phyloP scores from a whole-genome alignment of 2,797 vertebrate genomes.

The Pelobates cultripes region DNA sequence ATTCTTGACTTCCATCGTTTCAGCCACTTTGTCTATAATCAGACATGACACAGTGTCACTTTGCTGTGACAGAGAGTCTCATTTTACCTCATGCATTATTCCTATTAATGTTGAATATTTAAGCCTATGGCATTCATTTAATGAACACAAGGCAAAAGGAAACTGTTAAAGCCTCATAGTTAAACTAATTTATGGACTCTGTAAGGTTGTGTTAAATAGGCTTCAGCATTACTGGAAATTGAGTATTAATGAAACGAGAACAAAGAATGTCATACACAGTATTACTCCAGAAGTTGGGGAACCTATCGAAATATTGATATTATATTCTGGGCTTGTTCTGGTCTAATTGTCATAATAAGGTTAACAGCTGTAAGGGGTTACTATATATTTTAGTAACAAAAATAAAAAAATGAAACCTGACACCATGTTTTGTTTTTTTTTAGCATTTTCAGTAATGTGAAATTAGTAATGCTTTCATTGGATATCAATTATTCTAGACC shows the following conservation, averaged over 20 bases:
- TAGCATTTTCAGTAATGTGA: too few species aligned
- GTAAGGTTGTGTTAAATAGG: constrained; percentile 61
- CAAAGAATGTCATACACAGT: constrained; percentile 47
- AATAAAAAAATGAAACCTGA: too few species aligned
- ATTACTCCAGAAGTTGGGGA: constrained; percentile 33
- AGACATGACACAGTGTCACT: constrained; percentile 38
- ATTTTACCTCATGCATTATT: constrained; percentile 57
- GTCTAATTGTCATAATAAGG: constrained; percentile 37
- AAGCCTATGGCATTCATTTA: constrained; percentile 61
- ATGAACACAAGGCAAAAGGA: constrained; percentile 52
- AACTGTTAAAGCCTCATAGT: constrained; percentile 50
- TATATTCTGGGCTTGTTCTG: constrained; percentile 17
- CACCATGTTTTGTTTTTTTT: too few species aligned
- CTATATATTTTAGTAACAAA: too few species aligned
- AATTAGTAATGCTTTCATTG: too few species aligned
- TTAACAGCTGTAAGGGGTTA: constrained; percentile 5
- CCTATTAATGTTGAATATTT: constrained; percentile 61
- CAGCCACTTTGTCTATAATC: constrained; percentile 51
- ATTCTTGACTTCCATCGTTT: constrained; percentile 21
- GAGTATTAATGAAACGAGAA: constrained; percentile 65
- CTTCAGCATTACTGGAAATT: constrained; percentile 63
- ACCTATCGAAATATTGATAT: constrained; percentile 20
- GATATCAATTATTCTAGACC: too few species aligned
- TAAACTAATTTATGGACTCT: constrained; percentile 60
- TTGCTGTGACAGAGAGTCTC: constrained; percentile 57